These are phyloP conservation scores for Cyclophora punctaria DNA, from an alignment of 2,888 invertebrate species.

Conservation along the genomic window DNA sequence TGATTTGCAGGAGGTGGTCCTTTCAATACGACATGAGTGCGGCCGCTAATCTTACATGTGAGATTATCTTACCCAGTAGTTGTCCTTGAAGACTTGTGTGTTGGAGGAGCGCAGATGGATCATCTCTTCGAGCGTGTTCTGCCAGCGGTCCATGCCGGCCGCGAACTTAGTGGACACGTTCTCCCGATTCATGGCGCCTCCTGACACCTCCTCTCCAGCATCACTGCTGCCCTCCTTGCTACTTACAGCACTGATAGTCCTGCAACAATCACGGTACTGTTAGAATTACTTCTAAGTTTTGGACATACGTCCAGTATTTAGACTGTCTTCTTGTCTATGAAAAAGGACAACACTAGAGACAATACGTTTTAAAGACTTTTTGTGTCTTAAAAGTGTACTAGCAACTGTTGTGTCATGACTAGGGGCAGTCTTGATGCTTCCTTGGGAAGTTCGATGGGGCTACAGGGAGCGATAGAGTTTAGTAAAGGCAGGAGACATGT, in stretches of 20 bases:
- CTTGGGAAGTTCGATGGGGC: too few species aligned
- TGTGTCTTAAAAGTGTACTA: too few species aligned
- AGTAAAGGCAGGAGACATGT: too few species aligned
- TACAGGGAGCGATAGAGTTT: too few species aligned
- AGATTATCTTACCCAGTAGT: conserved; percentile 68
- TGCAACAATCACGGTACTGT: conserved; percentile 13
- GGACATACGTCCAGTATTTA: too few species aligned
- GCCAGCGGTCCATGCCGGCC: conserved; percentile 71
- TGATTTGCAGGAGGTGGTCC: not conserved
- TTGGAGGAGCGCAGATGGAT: conserved; percentile 60
- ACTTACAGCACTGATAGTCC: conserved; percentile 44
- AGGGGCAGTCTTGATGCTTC: too few species aligned
- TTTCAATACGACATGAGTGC: conserved; percentile 1
- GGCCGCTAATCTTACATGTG: not conserved
- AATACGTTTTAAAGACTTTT: too few species aligned
- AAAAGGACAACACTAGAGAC: too few species aligned
- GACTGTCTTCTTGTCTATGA: too few species aligned
- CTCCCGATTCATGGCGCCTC: conserved; percentile 55
- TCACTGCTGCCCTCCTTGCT: conserved; percentile 36
- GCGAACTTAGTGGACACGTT: conserved; percentile 61
- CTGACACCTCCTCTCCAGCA: conserved; percentile 32
- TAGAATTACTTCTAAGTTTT: too few species aligned
- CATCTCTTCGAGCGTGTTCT: conserved; percentile 66
- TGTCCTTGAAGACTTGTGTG: conserved; percentile 75
- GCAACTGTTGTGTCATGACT: too few species aligned